Conservation (phyloP, 1,140 invertebrate genomes). For the Drosophila murphyi region DNA sequence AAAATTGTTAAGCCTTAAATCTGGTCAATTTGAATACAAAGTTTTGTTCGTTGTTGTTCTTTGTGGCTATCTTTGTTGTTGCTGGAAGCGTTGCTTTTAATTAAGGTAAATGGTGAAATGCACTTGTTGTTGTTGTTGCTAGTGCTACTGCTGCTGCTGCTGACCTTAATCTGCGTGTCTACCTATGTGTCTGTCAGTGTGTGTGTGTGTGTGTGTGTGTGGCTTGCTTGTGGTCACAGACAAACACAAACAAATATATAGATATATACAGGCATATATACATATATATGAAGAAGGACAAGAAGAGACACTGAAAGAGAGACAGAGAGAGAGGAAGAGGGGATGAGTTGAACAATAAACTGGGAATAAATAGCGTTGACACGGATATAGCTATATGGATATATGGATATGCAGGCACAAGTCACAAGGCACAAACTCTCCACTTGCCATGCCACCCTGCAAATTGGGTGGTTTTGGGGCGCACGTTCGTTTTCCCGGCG, state of each 20-base stretch:
- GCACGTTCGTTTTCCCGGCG: background rate
- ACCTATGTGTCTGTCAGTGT: background rate
- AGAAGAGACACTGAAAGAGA: too few relatives aligned
- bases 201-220: background rate
- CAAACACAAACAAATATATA: background rate
- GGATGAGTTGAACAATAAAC: constrained; percentile 7
- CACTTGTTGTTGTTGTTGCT: background rate
- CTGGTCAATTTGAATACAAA: background rate
- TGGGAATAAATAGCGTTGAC: constrained; percentile 15
- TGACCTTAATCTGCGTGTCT: constrained; percentile 18
- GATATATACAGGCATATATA: too few relatives aligned
- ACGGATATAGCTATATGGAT: constrained; percentile 1
- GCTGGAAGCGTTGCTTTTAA: background rate
- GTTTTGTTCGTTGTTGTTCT: background rate
- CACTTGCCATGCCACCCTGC: background rate
- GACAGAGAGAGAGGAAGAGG: background rate
- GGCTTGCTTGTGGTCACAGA: background rate
- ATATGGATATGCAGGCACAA: background rate
- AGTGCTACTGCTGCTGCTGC: background rate
- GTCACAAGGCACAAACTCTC: background rate
- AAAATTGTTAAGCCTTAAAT: background rate
- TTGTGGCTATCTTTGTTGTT: background rate
- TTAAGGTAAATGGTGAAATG: background rate
- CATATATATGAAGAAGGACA: background rate
- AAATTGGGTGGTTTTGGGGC: constrained; percentile 2